phyloP scores from a whole-genome alignment of 2,888 invertebrate genomes.

The Didymodactylos carnosus region DNA sequence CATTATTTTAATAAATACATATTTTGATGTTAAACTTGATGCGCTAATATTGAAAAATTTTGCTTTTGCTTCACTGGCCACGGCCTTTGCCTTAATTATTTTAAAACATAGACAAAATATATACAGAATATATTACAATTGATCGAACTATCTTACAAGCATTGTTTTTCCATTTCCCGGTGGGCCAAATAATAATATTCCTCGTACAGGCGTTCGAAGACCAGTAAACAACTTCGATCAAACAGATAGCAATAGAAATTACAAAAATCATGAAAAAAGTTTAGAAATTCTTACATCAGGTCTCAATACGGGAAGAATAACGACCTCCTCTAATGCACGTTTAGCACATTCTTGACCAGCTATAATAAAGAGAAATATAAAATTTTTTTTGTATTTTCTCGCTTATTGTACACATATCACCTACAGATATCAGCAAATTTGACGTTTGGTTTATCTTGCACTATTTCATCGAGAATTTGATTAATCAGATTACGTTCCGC shows the following conservation, averaged over 20 bases:
- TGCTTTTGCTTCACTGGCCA: slow-evolving; percentile 82
- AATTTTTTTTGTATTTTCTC: background rate
- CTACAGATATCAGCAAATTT: slow-evolving; percentile 72
- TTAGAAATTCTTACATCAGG: slow-evolving; percentile 46
- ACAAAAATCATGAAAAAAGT: background rate
- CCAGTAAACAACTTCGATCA: slow-evolving; percentile 58
- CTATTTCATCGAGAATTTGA: slow-evolving; percentile 74
- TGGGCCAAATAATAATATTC: slow-evolving; percentile 79
- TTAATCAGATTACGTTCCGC: slow-evolving; percentile 80
- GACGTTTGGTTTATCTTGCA: slow-evolving; percentile 60
- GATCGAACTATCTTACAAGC: slow-evolving; percentile 36
- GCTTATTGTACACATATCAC: background rate
- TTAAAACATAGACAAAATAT: background rate
- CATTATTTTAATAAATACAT: slow-evolving; percentile 25
- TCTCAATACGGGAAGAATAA: slow-evolving; percentile 71
- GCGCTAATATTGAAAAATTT: slow-evolving; percentile 96
- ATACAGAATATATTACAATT: background rate
- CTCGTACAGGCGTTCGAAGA: slow-evolving; percentile 71
- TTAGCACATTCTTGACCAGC: slow-evolving; percentile 49
- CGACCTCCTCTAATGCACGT: slow-evolving; percentile 85
- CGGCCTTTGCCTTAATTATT: slow-evolving; percentile 73
- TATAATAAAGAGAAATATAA: slow-evolving; percentile 15
- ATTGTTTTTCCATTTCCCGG: slow-evolving; percentile 67
- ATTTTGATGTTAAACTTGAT: slow-evolving; percentile 90
- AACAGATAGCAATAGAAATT: background rate